Percentiles rank a stretch among this genome's conserved stretches.
These are phyloP conservation scores for Coenonympha glycerion DNA, from an alignment of 2,888 invertebrate species.

Conservation along the genomic window DNA sequence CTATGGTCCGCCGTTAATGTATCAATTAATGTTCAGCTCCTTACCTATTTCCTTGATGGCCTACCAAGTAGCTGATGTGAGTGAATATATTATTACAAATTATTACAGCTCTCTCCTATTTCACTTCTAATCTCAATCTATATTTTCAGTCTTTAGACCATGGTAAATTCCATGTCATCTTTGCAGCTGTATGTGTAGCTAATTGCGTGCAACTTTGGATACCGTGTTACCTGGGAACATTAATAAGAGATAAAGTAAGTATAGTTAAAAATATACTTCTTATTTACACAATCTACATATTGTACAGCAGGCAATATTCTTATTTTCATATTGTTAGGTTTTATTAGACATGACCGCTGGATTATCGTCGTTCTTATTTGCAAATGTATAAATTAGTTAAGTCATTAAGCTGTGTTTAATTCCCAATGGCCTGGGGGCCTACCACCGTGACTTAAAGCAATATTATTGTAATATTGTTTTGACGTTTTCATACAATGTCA, in stretches of 20 bases:
- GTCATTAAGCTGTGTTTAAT: too few species aligned
- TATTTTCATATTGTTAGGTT: too few species aligned
- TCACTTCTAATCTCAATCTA: neutral
- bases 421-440: too few species aligned
- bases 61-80: conserved; percentile 51
- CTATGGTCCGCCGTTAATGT: conserved; percentile 47
- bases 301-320: too few species aligned
- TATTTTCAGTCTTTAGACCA: conserved; percentile 43
- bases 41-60: conserved; percentile 44
- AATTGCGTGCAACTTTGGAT: conserved; percentile 50
- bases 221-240: conserved; percentile 55
- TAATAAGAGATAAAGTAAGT: conserved; percentile 49
- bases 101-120: neutral
- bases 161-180: conserved; percentile 45
- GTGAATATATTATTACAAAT: conserved; percentile 21
- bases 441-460: too few species aligned
- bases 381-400: too few species aligned
- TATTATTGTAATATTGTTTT: too few species aligned
- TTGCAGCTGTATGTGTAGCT: conserved; percentile 36
- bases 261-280: neutral
- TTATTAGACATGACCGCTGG: too few species aligned
- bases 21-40: conserved; percentile 49
- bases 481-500: too few species aligned
- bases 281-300: too few species aligned
- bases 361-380: too few species aligned